A percentile compares a stretch with the other conserved stretches of the same genome.
Evolutionary conservation across 2,888 invertebrate genomes (phyloP).

Genomic region (Cotesia congregata): DNA sequence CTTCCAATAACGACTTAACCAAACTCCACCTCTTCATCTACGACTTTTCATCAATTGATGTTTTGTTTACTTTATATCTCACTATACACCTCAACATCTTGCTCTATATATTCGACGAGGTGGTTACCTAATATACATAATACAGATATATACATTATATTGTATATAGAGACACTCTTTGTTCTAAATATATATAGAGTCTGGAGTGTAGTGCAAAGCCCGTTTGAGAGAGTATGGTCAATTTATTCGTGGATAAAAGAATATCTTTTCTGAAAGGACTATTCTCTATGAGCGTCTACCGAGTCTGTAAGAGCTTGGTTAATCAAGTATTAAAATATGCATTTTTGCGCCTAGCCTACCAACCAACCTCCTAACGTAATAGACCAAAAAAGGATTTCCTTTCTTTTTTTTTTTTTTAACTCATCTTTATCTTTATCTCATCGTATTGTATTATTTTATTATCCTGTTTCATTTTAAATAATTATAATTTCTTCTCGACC

Average conservation of each 20-base stretch:
- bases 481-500: background rate
- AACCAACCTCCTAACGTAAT: slow-evolving; percentile 29
- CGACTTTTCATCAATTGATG: slow-evolving; percentile 14
- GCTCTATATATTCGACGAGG: too few relatives aligned
- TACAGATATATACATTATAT: background rate
- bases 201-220: too few relatives aligned
- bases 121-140: background rate
- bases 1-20: slow-evolving; percentile 18
- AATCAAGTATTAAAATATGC: slow-evolving; percentile 41
- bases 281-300: slow-evolving; percentile 14
- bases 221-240: slow-evolving; percentile 2
- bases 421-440: slow-evolving; percentile 3
- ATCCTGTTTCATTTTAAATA: slow-evolving; percentile 3
- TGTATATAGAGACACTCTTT: background rate
- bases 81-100: too few relatives aligned
- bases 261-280: slow-evolving; percentile 1
- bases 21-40: slow-evolving; percentile 11
- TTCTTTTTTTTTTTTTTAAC: slow-evolving; percentile 17
- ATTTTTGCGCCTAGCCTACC: slow-evolving; percentile 29
- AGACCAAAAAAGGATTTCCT: slow-evolving; percentile 18
- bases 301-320: slow-evolving; percentile 17
- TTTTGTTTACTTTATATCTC: slow-evolving; percentile 6
- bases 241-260: slow-evolving; percentile 34
- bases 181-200: background rate
- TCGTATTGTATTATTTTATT: slow-evolving; percentile 22